Evolutionary conservation across 2,888 invertebrate species (phyloP).

Genomic region (Conchocele bisecta): DNA sequence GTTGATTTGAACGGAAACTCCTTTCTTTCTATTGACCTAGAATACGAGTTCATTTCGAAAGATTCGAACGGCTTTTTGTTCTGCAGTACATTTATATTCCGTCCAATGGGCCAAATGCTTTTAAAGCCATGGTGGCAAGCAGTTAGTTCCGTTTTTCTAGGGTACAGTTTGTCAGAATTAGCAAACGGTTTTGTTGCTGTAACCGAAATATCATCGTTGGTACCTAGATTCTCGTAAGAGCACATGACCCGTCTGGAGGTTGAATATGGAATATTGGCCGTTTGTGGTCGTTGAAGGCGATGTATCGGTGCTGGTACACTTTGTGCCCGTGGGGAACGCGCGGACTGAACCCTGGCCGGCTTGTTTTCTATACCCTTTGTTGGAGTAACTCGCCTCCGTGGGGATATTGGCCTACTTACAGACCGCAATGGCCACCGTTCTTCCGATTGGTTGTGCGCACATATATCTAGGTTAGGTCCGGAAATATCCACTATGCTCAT

Average conservation of each 20-base stretch:
- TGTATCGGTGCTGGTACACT: not conserved
- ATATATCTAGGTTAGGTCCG: too few species aligned
- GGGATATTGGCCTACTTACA: constrained; percentile 44
- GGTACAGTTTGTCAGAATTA: constrained; percentile 45
- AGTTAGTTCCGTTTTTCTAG: constrained; percentile 47
- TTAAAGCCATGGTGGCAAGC: constrained; percentile 62
- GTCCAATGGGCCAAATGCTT: constrained; percentile 65
- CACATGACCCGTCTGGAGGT: not conserved
- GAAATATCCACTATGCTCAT: constrained; percentile 40
- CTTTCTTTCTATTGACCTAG: constrained; percentile 43
- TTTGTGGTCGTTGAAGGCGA: constrained; percentile 8
- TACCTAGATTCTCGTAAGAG: constrained; percentile 26
- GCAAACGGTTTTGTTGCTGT: constrained; percentile 39
- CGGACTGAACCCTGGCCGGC: constrained; percentile 10
- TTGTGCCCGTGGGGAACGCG: not conserved
- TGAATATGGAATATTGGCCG: constrained; percentile 9
- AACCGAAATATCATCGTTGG: constrained; percentile 26
- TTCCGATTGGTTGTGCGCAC: not conserved
- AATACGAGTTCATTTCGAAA: constrained; percentile 59
- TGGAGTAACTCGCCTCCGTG: constrained; percentile 3
- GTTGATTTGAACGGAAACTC: constrained; percentile 41
- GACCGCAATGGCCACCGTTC: constrained; percentile 37
- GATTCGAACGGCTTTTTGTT: constrained; percentile 46
- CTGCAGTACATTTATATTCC: constrained; percentile 59
- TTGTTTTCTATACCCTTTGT: not conserved